Conservation (phyloP, 2,797 vertebrate species). For the Urocyon cinereoargenteus region DNA sequence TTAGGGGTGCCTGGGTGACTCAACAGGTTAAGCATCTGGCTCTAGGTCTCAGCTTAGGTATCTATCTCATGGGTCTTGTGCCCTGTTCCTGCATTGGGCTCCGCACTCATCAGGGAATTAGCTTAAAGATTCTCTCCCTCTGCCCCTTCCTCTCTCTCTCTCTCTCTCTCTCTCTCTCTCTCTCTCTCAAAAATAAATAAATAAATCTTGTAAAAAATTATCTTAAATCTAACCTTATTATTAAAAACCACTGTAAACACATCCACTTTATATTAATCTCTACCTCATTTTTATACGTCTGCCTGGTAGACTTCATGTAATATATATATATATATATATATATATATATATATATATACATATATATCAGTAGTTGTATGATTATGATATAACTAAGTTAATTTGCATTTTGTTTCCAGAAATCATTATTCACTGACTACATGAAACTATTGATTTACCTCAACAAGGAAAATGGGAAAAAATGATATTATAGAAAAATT, state of each 20-base stretch:
- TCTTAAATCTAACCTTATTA: neutral
- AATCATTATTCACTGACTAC: neutral
- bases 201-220: neutral
- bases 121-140: neutral
- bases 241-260: neutral
- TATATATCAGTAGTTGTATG: neutral
- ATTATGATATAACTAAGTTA: neutral
- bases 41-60: neutral
- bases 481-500: neutral
- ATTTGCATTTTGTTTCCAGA: neutral
- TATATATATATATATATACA: neutral
- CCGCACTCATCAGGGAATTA: neutral
- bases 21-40: neutral
- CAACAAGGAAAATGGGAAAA: neutral
- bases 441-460: neutral
- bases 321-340: neutral
- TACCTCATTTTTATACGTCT: neutral
- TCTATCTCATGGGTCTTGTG: neutral
- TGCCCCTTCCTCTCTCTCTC: neutral
- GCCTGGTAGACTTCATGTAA: neutral
- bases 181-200: neutral
- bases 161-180: neutral
- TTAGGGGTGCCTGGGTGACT: neutral
- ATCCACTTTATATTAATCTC: neutral
- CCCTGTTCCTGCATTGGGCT: neutral